Base-by-base conservation (phyloP, 2,888 invertebrate genomes). In the Leucophenga maculata region DNA sequence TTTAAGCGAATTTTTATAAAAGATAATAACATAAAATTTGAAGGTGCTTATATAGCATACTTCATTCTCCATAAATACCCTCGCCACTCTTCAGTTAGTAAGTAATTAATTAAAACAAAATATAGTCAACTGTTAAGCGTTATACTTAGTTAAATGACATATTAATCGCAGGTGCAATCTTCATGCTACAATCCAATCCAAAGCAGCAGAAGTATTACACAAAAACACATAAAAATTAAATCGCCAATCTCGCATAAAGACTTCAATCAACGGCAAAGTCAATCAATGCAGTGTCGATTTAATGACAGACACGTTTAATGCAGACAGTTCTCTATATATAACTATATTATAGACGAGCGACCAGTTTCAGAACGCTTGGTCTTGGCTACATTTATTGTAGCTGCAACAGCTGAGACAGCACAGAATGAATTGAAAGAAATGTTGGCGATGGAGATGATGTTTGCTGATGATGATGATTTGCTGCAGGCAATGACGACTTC, bases 391-490 rank as follows among this genome's bases (percentile, higher is more conserved):
- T 74, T 72, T 69, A 68, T 77, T 80, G 77, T 72, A 83, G 76
- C 75, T 71, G 74, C 70, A 71, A 69, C 68, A 64, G 79, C 73
- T 83, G 79, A 79, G 84, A 71, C 83, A 77, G 78, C 74, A 79
- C 72, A 72, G 75, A 75, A 75, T 78, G 78, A 71, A 67, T 72
- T 39, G 68, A 70, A 67, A 71, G 69, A 69, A 73, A 70, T 39
- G 70, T 50, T 68, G 71, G 31, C 65, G 72, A 69, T 71, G 78
- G 46, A 26, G 67, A 72, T 73, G 78, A 62, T 48, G 73, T 62
- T 72, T 11, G 69, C 70, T 57, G 72, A 54, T 57, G 74, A 67
- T 65, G 73, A 62, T 65, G 82, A 74, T n/a, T n/a, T 74, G 78
- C 72, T 75, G 75, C 77, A 74, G 79, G 72, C 79, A 76, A 76